Base-by-base conservation (phyloP, 23 tunicate genomes). In the Phallusia fumigata region DNA sequence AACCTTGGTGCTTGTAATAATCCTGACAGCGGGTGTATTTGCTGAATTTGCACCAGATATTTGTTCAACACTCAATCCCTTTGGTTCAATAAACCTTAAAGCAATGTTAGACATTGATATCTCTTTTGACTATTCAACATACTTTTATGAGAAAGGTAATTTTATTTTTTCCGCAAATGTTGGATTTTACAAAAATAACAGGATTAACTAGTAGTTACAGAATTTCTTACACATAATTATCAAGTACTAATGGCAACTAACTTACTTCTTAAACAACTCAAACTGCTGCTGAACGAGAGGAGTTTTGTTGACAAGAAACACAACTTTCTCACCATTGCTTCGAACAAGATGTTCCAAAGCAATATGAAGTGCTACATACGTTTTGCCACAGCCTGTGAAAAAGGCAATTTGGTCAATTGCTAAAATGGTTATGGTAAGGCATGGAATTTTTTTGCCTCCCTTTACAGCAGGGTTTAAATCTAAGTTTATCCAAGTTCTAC, bases 201-300 rank as follows among this genome's bases (percentile, higher is more conserved):
- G n/a, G n/a, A n/a, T n/a, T n/a, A n/a, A n/a, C n/a, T n/a, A n/a
- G n/a, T n/a, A n/a, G n/a, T n/a, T n/a, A n/a, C n/a, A n/a, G n/a
- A n/a, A n/a, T n/a, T n/a, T n/a, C n/a, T 15, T 51, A 51, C 58
- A 51, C 58, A 51, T 51, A 13, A 51, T 40, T 40, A 10, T 40
- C 47, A 40, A 40, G 10, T 10, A 40, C 5, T 40, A 40, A 5
- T 40, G 47, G 8, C 47, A 40, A 40, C 5, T 5, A 40, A 10
- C 47, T 40, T 40, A 40, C 95, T 31, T 78, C 35, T 77, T 81
- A 33, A 90, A 90, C 31, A 85, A 52, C 11, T 81, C 65, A 50
- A 40, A 77, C 50, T 90, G 95, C 36, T 90, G 95, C 32, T 74
- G 47, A 5, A 88, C 95, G 65, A 90, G 84, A 0, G 95, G 88